These are phyloP conservation scores for Stylophora pistillata DNA, from an alignment of 64 coral and sea anemone genomes.

Conservation along the genomic window DNA sequence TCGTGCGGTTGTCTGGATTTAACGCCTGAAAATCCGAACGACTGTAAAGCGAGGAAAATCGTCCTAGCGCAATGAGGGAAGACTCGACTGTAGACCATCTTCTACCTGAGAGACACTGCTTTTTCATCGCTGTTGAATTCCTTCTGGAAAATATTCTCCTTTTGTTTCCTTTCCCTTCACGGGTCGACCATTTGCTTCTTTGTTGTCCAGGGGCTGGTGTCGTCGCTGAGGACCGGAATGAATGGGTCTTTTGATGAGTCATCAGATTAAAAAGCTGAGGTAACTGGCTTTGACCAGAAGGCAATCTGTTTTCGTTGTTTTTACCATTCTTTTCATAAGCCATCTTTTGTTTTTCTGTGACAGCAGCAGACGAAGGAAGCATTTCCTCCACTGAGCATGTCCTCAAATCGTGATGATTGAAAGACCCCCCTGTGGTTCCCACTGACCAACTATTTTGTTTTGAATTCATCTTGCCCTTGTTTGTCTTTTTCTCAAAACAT, in stretches of 20 bases:
- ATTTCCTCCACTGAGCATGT: not conserved
- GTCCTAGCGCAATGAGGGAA: not conserved
- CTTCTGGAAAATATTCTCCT: not conserved
- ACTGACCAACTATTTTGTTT: not conserved
- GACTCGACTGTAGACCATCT: not conserved
- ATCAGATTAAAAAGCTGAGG: constrained; percentile 10
- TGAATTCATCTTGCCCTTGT: not conserved
- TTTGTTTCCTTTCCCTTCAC: not conserved
- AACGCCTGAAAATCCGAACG: constrained; percentile 12
- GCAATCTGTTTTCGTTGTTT: not conserved
- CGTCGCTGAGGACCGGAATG: constrained; percentile 18
- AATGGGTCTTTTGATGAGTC: constrained; percentile 3
- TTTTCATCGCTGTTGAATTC: not conserved
- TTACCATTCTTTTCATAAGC: not conserved
- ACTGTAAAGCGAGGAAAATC: not conserved
- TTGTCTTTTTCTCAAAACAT: too few species aligned
- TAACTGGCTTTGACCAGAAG: constrained; percentile 1
- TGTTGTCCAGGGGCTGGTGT: not conserved
- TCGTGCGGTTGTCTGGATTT: not conserved
- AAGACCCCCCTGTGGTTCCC: not conserved
- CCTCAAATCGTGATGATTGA: not conserved
- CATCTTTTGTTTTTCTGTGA: not conserved
- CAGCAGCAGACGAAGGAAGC: not conserved
- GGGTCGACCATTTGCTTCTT: not conserved
- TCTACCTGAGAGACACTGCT: not conserved